A percentile compares a stretch with the other conserved stretches of the same genome.
Evolutionary conservation across 2,113 vertebrate species (phyloP).

Genomic region (Salvelinus fontinalis): DNA sequence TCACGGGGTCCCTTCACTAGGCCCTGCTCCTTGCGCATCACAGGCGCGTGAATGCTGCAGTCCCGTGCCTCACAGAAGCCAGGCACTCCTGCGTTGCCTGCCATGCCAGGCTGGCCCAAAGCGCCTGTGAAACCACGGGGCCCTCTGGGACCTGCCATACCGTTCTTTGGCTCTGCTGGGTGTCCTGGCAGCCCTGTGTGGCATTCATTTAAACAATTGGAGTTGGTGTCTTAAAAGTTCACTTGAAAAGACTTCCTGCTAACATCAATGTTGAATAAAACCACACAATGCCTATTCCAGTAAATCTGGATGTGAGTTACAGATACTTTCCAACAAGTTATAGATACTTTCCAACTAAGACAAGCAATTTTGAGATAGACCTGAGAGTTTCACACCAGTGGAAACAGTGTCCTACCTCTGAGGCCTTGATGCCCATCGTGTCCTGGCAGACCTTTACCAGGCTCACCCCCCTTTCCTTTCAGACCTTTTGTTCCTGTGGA

Average conservation of each 20-base stretch:
- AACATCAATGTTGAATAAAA: not conserved
- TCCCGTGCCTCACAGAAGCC: slow-evolving; percentile 73
- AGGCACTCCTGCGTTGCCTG: slow-evolving; percentile 56
- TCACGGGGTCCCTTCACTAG: slow-evolving; percentile 69
- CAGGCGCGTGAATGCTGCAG: slow-evolving; percentile 67
- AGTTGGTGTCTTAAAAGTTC: not conserved
- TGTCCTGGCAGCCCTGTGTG: slow-evolving; percentile 67
- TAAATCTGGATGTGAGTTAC: not conserved
- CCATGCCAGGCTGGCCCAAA: slow-evolving; percentile 50
- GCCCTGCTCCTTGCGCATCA: slow-evolving; percentile 71
- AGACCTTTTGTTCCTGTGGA: slow-evolving; percentile 66
- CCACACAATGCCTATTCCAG: not conserved
- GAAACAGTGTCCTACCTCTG: slow-evolving; percentile 45
- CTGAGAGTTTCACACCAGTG: not conserved
- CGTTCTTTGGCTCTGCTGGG: slow-evolving; percentile 59
- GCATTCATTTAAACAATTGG: not conserved
- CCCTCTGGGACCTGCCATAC: slow-evolving; percentile 61
- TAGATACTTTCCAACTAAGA: not conserved
- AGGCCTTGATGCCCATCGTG: slow-evolving; percentile 65
- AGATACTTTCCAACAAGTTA: not conserved
- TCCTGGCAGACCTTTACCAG: slow-evolving; percentile 59
- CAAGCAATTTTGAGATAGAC: not conserved
- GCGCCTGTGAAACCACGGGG: slow-evolving; percentile 65
- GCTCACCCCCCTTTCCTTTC: slow-evolving; percentile 59
- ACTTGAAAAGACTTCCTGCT: not conserved